Percentiles rank a stretch among this genome's conserved stretches.
Conservation (phyloP, 2,113 vertebrate genomes). For the Capra hircus region DNA sequence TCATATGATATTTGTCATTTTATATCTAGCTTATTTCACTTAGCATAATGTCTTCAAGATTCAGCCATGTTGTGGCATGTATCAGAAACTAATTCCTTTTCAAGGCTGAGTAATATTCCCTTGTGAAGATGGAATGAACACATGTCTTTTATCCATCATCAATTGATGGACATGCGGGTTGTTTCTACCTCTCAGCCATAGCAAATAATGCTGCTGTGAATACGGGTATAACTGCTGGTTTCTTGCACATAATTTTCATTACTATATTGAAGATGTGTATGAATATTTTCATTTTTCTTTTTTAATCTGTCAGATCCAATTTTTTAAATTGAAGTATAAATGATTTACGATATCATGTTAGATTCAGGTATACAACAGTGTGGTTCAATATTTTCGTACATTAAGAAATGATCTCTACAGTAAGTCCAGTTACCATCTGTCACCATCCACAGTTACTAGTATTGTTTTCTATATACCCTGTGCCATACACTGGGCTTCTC, state of each 20-base stretch:
- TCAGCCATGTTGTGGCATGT: background rate
- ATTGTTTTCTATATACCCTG: background rate
- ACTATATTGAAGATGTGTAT: background rate
- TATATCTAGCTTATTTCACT: background rate
- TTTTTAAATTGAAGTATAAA: background rate
- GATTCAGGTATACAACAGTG: background rate
- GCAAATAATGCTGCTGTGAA: background rate
- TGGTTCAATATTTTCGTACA: background rate
- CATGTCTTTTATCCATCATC: background rate
- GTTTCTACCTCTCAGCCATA: background rate
- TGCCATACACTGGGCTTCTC: background rate
- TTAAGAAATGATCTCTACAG: background rate
- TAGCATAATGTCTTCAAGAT: background rate
- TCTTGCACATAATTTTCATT: background rate
- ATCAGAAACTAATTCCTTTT: background rate
- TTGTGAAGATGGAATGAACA: background rate
- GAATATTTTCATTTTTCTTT: background rate
- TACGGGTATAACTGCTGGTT: background rate
- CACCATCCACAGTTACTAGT: background rate
- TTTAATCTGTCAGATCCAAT: background rate
- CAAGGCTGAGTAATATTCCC: background rate
- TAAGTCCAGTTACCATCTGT: background rate
- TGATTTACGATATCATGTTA: background rate
- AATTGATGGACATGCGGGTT: background rate
- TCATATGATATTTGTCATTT: background rate